phyloP scores from a whole-genome alignment of 2,797 vertebrate species.

The Phyllotis vaccarum region DNA sequence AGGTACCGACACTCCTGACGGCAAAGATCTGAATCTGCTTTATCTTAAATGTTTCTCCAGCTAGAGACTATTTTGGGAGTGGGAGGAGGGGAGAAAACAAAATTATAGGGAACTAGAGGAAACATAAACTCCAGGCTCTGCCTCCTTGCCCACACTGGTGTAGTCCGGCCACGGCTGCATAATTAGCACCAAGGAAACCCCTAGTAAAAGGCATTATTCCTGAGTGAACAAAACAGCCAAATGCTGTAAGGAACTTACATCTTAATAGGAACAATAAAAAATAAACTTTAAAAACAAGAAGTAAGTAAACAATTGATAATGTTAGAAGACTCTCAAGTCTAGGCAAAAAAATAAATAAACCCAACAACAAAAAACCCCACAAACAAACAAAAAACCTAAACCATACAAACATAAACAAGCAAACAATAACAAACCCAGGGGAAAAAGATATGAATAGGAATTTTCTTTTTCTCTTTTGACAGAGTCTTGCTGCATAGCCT shows the following conservation, averaged over 20 bases:
- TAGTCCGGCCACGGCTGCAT: background rate
- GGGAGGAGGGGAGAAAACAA: background rate
- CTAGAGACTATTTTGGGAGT: background rate
- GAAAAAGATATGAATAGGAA: background rate
- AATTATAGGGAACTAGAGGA: background rate
- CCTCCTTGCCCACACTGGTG: background rate
- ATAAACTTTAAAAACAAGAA: constrained; percentile 37
- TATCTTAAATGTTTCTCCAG: background rate
- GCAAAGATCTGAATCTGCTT: background rate
- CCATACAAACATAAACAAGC: background rate
- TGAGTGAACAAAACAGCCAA: background rate
- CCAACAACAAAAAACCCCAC: background rate
- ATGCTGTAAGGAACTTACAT: background rate
- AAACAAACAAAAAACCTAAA: too few relatives aligned
- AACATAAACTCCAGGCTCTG: background rate
- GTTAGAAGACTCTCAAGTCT: background rate
- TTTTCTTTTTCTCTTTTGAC: background rate
- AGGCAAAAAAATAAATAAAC: too few relatives aligned
- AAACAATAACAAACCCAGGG: background rate
- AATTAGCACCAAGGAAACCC: background rate
- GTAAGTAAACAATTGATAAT: background rate
- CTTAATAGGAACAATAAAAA: constrained; percentile 33
- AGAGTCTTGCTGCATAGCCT: background rate
- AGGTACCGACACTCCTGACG: background rate
- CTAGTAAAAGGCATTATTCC: background rate